These are phyloP conservation scores for Podocnemis expansa DNA, from an alignment of 2,113 vertebrate genomes.

Conservation along the genomic window DNA sequence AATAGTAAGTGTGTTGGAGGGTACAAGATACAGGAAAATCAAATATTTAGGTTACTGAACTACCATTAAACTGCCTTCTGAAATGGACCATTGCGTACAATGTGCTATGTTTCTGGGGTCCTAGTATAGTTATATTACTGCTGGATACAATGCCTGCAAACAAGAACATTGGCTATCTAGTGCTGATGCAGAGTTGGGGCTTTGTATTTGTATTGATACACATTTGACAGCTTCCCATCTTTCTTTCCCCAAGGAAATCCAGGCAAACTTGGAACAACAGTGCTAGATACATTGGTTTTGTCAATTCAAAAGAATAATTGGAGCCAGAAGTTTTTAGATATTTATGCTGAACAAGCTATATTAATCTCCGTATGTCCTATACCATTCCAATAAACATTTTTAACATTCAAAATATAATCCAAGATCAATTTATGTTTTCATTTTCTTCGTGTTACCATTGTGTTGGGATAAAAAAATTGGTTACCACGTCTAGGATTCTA, in stretches of 20 bases:
- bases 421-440: background rate
- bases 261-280: constrained; percentile 1
- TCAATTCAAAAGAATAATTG: background rate
- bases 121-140: background rate
- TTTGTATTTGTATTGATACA: background rate
- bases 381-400: constrained; percentile 44
- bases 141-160: background rate
- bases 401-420: constrained; percentile 20
- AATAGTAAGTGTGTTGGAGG: no score
- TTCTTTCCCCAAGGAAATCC: background rate
- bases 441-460: background rate
- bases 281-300: constrained; percentile 35
- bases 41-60: no score
- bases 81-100: background rate
- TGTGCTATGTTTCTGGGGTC: background rate
- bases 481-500: no score
- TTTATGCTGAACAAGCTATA: constrained; percentile 9
- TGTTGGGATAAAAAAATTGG: no score
- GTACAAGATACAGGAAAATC: no score
- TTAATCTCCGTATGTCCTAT: constrained; percentile 29
- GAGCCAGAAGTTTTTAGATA: constrained; percentile 37
- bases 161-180: background rate
- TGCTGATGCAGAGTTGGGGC: background rate
- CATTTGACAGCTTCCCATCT: background rate
- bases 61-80: no score